Base-by-base conservation (phyloP, 2,888 invertebrate genomes). In the Tetrapedia diversipes region DNA sequence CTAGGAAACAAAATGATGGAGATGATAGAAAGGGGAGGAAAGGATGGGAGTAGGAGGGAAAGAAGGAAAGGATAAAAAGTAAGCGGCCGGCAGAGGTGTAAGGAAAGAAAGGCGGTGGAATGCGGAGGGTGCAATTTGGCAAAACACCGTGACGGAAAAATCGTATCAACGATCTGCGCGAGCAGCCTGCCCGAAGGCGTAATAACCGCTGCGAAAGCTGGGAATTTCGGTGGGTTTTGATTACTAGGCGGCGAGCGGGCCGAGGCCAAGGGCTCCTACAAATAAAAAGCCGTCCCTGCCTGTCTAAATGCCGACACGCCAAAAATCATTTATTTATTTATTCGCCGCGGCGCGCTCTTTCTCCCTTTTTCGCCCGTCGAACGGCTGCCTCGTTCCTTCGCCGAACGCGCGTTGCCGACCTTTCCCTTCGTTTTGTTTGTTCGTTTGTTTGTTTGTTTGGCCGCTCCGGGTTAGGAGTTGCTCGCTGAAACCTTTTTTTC, bases 201-300 rank as follows among this genome's bases (percentile, higher is more conserved):
- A 77, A 77, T 77, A 77, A 77, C 77, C 75, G 64, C 75, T 59
- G 75, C 75, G 77, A 77, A 77, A 77, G 64, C 77, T 77, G 77
- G 75, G 77, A 77, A 77, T 77, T 77, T 77, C 77, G 77, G 75
- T 64, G 75, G 74, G 75, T 77, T 77, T 77, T 77, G 77, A 77
- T 77, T 77, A 77, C 77, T 77, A 77, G 77, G 77, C 77, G 77
- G 77, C 75, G 77, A 65, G 29, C 74, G 43, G 61, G n/a, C 69
- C 69, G 43, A 37, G 66, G 66, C 65, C 75, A 64, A 64, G 77
- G 69, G 69, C 75, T 75, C 75, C 68, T 65, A 74, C 77, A 77
- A 77, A 77, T 77, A 77, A 77, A 77, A 77, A 77, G 77, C 77
- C 77, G 47, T 77, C 74, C 68, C 54, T 63, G 59, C 77, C 74